Conservation (phyloP, 2,888 invertebrate species). For the Acronicta alni region DNA sequence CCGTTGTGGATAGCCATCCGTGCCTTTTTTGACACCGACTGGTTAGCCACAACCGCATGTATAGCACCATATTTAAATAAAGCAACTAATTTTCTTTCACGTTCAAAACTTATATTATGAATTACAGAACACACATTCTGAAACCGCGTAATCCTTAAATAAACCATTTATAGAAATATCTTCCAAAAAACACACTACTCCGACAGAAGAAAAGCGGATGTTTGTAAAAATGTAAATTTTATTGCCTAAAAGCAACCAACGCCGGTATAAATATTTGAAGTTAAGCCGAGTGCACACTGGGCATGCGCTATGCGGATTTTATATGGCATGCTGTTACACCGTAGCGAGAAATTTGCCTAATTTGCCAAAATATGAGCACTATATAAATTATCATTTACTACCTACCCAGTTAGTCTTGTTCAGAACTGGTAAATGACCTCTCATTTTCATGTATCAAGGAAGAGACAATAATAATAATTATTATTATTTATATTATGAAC, state of each 20-base stretch:
- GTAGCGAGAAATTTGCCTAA: constrained; percentile 11
- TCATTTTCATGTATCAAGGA: no score
- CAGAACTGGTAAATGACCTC: no score
- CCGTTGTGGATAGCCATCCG: no score
- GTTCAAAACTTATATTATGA: no score
- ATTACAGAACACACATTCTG: constrained; percentile 13
- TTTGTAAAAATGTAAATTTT: constrained; percentile 87
- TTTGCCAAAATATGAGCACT: not conserved
- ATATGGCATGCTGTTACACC: constrained; percentile 62
- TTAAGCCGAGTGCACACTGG: constrained; percentile 72
- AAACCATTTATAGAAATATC: constrained; percentile 43
- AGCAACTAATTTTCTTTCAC: no score
- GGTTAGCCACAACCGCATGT: no score
- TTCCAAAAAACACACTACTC: constrained; percentile 46
- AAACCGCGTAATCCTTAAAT: constrained; percentile 30
- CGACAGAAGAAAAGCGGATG: constrained; percentile 52
- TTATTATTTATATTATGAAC: no score
- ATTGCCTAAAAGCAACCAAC: constrained; percentile 74
- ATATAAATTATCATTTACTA: no score
- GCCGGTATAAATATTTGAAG: constrained; percentile 84
- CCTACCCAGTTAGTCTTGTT: no score
- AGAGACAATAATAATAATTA: no score
- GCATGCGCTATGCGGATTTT: constrained; percentile 70
- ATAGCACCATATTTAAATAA: no score
- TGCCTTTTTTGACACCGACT: no score